Evolutionary conservation across 2,888 invertebrate species (phyloP), one percentile per base, ranked within the genome.

Genomic region (Neoaliturus tenellus): DNA sequence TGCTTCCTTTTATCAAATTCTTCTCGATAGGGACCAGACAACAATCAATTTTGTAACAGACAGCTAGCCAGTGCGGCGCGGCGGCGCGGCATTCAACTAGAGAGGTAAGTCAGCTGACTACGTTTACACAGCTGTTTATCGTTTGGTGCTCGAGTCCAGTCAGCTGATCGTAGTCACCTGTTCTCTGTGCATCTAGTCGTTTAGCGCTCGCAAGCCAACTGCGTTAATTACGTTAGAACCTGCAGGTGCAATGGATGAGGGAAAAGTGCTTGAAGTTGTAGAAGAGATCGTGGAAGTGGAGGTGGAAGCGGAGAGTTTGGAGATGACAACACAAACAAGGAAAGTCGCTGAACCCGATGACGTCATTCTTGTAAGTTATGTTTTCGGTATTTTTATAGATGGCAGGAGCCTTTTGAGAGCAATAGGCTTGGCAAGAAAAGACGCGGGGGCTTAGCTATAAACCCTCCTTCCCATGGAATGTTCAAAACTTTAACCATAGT

Each of bases 121-220:
- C 28, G 62, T 28, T 62, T 28, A 31, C 62, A 28, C 62, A 62
- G 62, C 62, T 62, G 62, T 28, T 62, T 62, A 14, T 62, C 28
- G 62, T 28, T 4, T 3, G 23, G 51, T 20, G 14, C n/a, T n/a
- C 62, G 5, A 28, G 62, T 6, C 20, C 23, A 28, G 62, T 62
- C 62, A 62, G 62, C 62, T 62, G 62, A 62, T 55, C 31, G 51
- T 12, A 28, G 25, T 62, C 62, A 62, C 62, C 62, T 62, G 62
- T 14, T 31, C 12, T 28, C 62, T 28, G 62, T 14, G 62, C 17
- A 12, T 12, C 6, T 4, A 12, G 5, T 55, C 23, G 6, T 6
- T 62, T 62, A 62, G 62, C 62, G 62, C 31, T 31, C 14, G 6
- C 25, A 6, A 1, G 62, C 51, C 20, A 20, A 3, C 31, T 20